Base-by-base conservation (phyloP, 1,140 invertebrate species). In the Pseudomyrmex gracilis region DNA sequence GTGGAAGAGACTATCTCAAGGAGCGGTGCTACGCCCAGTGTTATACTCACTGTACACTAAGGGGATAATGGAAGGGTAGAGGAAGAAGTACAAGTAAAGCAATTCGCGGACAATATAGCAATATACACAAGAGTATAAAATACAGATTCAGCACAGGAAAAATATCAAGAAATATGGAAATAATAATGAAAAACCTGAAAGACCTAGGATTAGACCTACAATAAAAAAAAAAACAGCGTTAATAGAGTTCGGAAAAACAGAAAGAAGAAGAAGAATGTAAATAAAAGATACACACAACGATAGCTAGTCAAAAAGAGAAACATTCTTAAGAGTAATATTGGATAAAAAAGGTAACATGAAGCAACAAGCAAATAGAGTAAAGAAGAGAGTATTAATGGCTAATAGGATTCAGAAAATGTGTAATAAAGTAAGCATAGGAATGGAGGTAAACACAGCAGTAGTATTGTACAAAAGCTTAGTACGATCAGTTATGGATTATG, bases 61-160 rank as follows among this genome's bases (percentile, higher is more conserved):
- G 2, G 2, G 17, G 1, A 64, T 64, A 17, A 47, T n/a, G 1
- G 5, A 47, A 0, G 22, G 47, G 0, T 47, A 1, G 15, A 17
- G 5, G n/a, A 64, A 0, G n/a, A 64, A 0, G 0, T 64, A 4
- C 0, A 47, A 12, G 12, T 10, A 20, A 7, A 45, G 0, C n/a
- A 64, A 47, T 64, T 64, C 4, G 63, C 63, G 10, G 43, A 64
- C 9, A n/a, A 64, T n/a, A 47, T 64, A 64, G 43, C 63, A 12
- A 4, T 64, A 43, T 64, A 64, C 12, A 20, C n/a, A n/a, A 9
- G 45, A 9, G n/a, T 47, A 9, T 4, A n/a, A n/a, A n/a, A n/a
- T n/a, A n/a, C n/a, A n/a, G n/a, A n/a, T n/a, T n/a, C n/a, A n/a
- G n/a, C n/a, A n/a, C n/a, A n/a, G n/a, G n/a, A n/a, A n/a, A n/a